Evolutionary conservation across 2,113 vertebrate genomes (phyloP).

Genomic region (Laterallus jamaicensis): DNA sequence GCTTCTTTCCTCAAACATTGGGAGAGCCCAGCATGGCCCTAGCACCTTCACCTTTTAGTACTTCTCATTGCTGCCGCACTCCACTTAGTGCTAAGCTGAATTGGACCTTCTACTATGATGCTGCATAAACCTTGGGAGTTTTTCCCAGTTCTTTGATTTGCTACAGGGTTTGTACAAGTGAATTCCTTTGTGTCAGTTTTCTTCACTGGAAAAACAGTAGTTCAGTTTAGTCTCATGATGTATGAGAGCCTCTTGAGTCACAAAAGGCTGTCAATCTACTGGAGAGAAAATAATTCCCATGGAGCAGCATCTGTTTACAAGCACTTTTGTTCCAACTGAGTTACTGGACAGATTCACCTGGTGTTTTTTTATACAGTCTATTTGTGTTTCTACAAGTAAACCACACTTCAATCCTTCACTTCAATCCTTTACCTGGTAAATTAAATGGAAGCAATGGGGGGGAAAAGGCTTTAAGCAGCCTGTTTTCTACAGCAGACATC

Average conservation of each 20-base stretch:
- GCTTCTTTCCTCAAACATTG: background rate
- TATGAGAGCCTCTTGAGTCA: background rate
- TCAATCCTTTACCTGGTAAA: background rate
- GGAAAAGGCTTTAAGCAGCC: background rate
- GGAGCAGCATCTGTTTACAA: background rate
- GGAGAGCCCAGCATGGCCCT: background rate
- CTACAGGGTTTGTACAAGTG: background rate
- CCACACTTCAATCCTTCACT: background rate
- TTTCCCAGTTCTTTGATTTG: background rate
- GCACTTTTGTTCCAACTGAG: background rate
- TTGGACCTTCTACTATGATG: background rate
- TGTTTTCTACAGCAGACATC: background rate
- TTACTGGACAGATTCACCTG: background rate
- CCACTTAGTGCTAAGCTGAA: background rate
- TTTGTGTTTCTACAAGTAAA: background rate
- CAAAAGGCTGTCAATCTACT: background rate
- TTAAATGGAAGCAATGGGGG: background rate
- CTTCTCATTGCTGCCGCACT: background rate
- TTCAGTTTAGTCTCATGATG: background rate
- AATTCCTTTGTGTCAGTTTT: background rate
- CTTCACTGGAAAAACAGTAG: background rate
- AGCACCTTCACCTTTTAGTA: background rate
- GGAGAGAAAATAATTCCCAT: background rate
- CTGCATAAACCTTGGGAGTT: background rate
- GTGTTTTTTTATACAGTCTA: background rate